A percentile compares a stretch with the other conserved stretches of the same genome.
phyloP scores from a whole-genome alignment of 2,888 invertebrate species.

The Serripes groenlandicus region DNA sequence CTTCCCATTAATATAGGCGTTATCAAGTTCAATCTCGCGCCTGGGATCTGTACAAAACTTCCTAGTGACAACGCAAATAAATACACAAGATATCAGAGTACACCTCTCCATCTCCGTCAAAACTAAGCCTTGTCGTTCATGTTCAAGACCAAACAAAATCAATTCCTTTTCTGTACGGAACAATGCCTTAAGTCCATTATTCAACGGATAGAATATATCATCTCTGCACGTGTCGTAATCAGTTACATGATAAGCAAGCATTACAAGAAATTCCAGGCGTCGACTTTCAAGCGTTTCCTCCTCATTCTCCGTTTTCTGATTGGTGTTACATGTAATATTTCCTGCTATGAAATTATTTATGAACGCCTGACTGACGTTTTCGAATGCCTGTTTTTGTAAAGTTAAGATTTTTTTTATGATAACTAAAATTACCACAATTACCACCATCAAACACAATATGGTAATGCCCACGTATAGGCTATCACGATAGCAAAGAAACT shows the following conservation, averaged over 20 bases:
- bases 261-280: not conserved
- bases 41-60: slow-evolving; percentile 12
- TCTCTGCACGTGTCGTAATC: slow-evolving; percentile 2
- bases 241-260: slow-evolving; percentile 1
- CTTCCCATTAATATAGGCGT: no score
- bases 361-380: not conserved
- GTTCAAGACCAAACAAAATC: not conserved
- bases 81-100: not conserved
- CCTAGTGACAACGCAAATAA: slow-evolving; percentile 8
- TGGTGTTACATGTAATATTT: not conserved
- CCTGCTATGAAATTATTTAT: not conserved
- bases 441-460: not conserved
- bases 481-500: not conserved
- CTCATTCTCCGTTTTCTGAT: not conserved
- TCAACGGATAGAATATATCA: not conserved
- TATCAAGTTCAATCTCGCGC: slow-evolving; percentile 16
- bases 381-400: not conserved
- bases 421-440: not conserved
- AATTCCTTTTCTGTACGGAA: not conserved
- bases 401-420: not conserved
- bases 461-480: not conserved
- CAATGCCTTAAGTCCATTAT: not conserved
- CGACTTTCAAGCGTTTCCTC: not conserved
- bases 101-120: slow-evolving; percentile 17
- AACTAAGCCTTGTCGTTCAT: not conserved